Evolutionary conservation across 2,113 vertebrate genomes (phyloP).

Genomic region (Urocolius indicus): DNA sequence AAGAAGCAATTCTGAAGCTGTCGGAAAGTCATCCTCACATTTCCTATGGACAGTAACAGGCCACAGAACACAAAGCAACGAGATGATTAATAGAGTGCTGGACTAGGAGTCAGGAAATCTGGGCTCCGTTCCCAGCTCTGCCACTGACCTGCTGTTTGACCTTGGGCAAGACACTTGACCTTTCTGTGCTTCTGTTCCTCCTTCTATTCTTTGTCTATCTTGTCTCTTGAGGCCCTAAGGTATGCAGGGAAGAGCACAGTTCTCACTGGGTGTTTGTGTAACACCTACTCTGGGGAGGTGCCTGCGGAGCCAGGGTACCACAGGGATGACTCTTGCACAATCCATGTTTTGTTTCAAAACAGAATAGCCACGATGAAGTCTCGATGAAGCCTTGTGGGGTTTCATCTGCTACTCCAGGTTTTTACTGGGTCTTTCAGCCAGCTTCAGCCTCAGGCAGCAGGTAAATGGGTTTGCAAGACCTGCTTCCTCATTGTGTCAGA

Average conservation of each 20-base stretch:
- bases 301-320: not conserved
- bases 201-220: constrained; percentile 49
- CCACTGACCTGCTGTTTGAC: constrained; percentile 64
- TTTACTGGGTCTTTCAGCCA: not conserved
- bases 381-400: not conserved
- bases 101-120: constrained; percentile 45
- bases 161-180: constrained; percentile 58
- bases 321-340: not conserved
- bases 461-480: not conserved
- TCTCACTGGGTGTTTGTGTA: constrained; percentile 25
- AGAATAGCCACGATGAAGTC: not conserved
- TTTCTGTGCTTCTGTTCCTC: constrained; percentile 64
- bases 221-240: constrained; percentile 43
- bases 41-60: constrained; percentile 57
- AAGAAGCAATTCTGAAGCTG: constrained; percentile 25
- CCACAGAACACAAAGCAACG: constrained; percentile 44
- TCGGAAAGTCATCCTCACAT: constrained; percentile 27
- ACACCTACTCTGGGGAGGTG: constrained; percentile 35
- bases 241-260: not conserved
- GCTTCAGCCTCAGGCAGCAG: not conserved
- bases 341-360: not conserved
- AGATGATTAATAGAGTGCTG: constrained; percentile 37
- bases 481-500: not conserved
- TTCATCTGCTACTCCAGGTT: not conserved
- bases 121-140: constrained; percentile 41